phyloP scores from a whole-genome alignment of 2,797 vertebrate genomes.

The Pempheris klunzingeri region DNA sequence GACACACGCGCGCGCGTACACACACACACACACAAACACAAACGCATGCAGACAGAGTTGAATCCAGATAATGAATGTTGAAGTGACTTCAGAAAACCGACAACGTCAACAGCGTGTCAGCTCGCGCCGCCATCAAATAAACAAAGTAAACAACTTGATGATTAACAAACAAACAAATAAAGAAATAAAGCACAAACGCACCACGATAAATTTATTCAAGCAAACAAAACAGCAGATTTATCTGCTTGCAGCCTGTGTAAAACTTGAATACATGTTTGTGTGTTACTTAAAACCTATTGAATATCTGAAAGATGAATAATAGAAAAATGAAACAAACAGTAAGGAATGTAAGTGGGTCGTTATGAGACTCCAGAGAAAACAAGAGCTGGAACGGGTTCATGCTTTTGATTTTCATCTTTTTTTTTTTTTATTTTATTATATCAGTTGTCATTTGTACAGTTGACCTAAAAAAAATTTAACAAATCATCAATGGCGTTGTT shows the following conservation, averaged over 20 bases:
- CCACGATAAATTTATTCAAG: constrained; percentile 29
- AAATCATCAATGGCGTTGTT: constrained; percentile 66
- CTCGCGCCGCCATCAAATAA: constrained; percentile 61
- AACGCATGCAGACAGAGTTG: constrained; percentile 38
- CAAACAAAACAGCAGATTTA: not conserved
- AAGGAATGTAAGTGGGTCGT: constrained; percentile 76
- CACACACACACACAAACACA: constrained; percentile 29
- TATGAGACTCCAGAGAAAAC: constrained; percentile 74
- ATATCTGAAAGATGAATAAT: constrained; percentile 72
- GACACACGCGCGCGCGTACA: constrained; percentile 23
- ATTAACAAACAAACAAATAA: constrained; percentile 61
- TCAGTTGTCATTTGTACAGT: constrained; percentile 74
- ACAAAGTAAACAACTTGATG: constrained; percentile 69
- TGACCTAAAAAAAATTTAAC: constrained; percentile 73
- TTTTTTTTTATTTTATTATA: constrained; percentile 29
- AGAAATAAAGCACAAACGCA: constrained; percentile 38
- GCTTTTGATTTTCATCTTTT: constrained; percentile 49
- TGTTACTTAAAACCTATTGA: constrained; percentile 49
- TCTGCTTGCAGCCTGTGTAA: constrained; percentile 25
- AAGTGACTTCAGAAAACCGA: constrained; percentile 73
- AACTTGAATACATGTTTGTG: constrained; percentile 29
- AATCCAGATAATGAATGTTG: constrained; percentile 77
- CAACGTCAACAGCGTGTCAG: constrained; percentile 70
- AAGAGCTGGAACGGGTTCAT: constrained; percentile 52
- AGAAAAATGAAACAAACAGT: constrained; percentile 61